Evolutionary conservation across 2,113 vertebrate species (phyloP).

Genomic region (Ginglymostoma cirratum): DNA sequence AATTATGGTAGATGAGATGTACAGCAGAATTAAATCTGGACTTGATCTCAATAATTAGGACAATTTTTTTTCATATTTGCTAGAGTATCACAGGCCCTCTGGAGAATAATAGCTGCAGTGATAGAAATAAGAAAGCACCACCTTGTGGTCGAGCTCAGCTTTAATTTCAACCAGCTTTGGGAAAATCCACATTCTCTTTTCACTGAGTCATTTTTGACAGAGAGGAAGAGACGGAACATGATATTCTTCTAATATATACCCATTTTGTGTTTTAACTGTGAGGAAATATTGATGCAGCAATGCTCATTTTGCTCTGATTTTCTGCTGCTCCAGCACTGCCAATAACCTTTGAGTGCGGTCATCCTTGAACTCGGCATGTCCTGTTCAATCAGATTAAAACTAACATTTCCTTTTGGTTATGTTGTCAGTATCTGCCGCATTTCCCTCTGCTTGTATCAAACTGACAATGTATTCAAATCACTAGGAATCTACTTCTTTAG

Average conservation of each 20-base stretch:
- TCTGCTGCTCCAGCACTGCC: background rate
- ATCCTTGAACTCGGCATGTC: background rate
- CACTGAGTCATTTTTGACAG: background rate
- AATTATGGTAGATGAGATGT: background rate
- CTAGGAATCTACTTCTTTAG: background rate
- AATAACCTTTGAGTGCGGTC: background rate
- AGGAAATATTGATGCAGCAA: background rate
- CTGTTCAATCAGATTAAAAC: conserved; percentile 4
- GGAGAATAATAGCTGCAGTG: too few species aligned
- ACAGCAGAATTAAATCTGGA: background rate
- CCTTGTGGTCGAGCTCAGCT: background rate
- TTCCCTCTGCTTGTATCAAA: background rate
- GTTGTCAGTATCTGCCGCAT: background rate
- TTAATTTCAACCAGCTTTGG: background rate
- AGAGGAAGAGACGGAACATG: background rate
- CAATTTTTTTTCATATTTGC: background rate
- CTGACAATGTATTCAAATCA: background rate
- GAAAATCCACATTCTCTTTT: background rate
- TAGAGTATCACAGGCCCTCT: background rate
- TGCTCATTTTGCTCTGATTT: background rate
- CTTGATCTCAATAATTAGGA: background rate
- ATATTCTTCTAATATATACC: background rate
- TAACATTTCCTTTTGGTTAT: background rate
- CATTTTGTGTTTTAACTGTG: background rate
- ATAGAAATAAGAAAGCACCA: background rate